Evolutionary conservation across 2,888 invertebrate species (phyloP).

Genomic region (Eupithecia subfuscata): DNA sequence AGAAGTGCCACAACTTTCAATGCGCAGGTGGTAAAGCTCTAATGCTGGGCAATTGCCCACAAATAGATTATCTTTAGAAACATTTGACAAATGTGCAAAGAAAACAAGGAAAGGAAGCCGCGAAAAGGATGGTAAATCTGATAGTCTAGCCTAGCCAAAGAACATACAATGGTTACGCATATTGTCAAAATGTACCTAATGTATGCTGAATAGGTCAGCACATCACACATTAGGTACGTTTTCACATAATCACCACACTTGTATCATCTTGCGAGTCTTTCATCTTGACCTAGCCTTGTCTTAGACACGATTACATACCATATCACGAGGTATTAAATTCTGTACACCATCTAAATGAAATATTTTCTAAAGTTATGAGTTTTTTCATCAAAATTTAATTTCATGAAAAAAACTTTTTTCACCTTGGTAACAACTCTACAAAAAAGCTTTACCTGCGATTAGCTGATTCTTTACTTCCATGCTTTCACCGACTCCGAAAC

Average conservation of each 20-base stretch:
- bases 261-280: too few species aligned
- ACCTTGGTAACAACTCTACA: neutral
- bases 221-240: too few species aligned
- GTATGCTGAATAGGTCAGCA: too few species aligned
- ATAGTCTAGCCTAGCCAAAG: neutral
- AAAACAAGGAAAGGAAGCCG: neutral
- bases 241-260: too few species aligned
- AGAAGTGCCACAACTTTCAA: neutral
- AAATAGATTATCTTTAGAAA: neutral
- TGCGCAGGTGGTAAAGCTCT: neutral
- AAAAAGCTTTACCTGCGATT: neutral
- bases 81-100: neutral
- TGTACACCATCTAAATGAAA: too few species aligned
- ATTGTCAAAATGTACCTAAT: too few species aligned
- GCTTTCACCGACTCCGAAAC: slow-evolving; percentile 20
- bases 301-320: neutral
- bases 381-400: neutral
- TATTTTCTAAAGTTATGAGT: neutral
- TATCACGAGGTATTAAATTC: neutral
- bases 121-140: neutral
- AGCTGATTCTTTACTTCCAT: neutral
- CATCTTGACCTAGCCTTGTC: neutral
- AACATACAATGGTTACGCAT: neutral
- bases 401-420: neutral
- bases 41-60: neutral